A percentile compares a stretch with the other conserved stretches of the same genome.
Conservation (phyloP, 2,888 invertebrate species). For the Odontomyia ornata region DNA sequence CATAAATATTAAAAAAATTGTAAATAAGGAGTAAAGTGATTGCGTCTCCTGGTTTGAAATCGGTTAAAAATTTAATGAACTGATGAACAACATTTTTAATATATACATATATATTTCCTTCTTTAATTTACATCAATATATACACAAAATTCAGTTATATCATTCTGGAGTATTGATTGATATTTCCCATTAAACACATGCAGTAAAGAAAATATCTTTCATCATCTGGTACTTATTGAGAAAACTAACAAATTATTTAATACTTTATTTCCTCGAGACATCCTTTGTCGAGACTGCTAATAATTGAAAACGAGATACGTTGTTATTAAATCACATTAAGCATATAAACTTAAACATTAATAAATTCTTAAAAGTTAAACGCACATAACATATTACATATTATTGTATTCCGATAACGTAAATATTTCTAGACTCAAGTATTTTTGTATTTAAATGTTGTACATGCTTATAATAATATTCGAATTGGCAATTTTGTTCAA, state of each 20-base stretch:
- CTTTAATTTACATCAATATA: conserved; percentile 30
- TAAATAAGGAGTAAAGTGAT: no score
- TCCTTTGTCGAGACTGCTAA: background rate
- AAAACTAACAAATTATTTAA: conserved; percentile 12
- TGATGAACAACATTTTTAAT: background rate
- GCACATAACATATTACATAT: conserved; percentile 1
- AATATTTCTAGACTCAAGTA: background rate
- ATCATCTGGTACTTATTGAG: background rate
- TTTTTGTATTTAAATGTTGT: background rate
- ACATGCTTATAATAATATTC: conserved; percentile 16
- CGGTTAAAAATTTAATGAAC: background rate
- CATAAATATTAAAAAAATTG: no score
- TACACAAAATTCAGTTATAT: conserved; percentile 9
- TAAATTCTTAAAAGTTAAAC: background rate
- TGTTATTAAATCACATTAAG: conserved; percentile 18
- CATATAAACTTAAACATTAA: background rate
- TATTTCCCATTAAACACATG: background rate
- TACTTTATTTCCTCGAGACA: background rate
- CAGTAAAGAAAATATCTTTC: background rate
- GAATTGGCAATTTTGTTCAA: conserved; percentile 36
- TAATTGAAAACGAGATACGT: background rate
- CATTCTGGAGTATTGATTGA: background rate
- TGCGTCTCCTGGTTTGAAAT: no score
- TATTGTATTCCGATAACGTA: background rate
- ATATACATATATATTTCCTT: background rate